A percentile compares a stretch with the other conserved stretches of the same genome.
phyloP scores from a whole-genome alignment of 2,888 invertebrate species.

The Coenonympha glycerion region DNA sequence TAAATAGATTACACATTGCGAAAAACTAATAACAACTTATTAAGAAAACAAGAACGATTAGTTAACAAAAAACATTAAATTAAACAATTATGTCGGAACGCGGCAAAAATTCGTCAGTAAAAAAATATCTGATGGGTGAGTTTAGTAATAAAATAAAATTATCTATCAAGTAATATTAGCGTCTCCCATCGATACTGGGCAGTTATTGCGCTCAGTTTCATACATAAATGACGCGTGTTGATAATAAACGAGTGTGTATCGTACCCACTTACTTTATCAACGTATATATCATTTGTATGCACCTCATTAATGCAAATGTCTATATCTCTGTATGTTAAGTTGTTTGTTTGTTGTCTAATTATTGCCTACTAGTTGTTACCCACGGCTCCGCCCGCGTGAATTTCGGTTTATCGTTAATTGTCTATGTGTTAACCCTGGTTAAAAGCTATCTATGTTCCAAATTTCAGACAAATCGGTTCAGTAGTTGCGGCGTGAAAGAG shows the following conservation, averaged over 20 bases:
- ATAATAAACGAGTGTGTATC: constrained; percentile 35
- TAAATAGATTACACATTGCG: constrained; percentile 23
- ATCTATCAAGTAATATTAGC: constrained; percentile 6
- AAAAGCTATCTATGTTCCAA: no score
- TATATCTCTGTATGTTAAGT: constrained; percentile 1
- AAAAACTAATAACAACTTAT: not conserved
- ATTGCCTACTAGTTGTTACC: no score
- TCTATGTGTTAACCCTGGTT: no score
- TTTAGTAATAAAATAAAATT: not conserved
- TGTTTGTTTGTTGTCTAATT: no score
- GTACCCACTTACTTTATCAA: constrained; percentile 23
- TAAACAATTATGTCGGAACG: no score
- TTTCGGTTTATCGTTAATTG: no score
- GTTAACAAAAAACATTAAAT: not conserved
- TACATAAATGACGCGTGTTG: constrained; percentile 35
- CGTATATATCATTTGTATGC: constrained; percentile 9
- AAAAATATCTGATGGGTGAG: not conserved
- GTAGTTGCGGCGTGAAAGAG: no score
- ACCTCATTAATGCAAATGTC: no score
- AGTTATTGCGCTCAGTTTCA: constrained; percentile 24
- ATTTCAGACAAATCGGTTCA: no score
- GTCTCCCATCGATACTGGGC: constrained; percentile 26
- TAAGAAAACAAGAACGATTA: not conserved
- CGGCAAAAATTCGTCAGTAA: not conserved
- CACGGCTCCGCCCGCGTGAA: no score